Conservation (phyloP, 2,888 invertebrate genomes). For the Alcis repandata region DNA sequence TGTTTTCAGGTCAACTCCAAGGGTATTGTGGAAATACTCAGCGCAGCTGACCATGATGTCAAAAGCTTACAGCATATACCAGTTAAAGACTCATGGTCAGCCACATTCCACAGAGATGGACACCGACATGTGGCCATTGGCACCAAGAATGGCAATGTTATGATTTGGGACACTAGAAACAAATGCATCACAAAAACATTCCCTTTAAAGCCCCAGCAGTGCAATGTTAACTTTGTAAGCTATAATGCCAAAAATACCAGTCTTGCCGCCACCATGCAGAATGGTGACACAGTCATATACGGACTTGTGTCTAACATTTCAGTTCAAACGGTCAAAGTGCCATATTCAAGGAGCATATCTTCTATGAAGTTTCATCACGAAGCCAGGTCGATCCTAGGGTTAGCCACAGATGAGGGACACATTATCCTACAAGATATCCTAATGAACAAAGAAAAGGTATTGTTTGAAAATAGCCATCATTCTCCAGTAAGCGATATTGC, state of each 20-base stretch:
- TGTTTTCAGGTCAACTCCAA: conserved; percentile 78
- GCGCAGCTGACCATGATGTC: conserved; percentile 75
- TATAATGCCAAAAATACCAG: conserved; percentile 82
- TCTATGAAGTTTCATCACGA: conserved; percentile 83
- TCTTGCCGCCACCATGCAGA: conserved; percentile 79
- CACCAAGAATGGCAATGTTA: conserved; percentile 77
- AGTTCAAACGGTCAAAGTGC: conserved; percentile 74
- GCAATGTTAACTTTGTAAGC: conserved; percentile 74
- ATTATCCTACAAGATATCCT: conserved; percentile 77
- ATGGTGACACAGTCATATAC: conserved; percentile 82
- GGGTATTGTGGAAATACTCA: conserved; percentile 78
- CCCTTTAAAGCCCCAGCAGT: conserved; percentile 72
- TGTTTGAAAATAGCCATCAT: conserved; percentile 83
- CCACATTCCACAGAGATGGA: conserved; percentile 79
- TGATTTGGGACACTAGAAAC: conserved; percentile 83
- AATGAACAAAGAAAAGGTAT: conserved; percentile 79
- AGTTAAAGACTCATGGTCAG: conserved; percentile 79
- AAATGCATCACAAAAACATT: conserved; percentile 80
- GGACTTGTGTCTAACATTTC: conserved; percentile 83
- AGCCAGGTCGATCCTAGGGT: conserved; percentile 73
- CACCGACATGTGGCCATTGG: conserved; percentile 80
- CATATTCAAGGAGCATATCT: conserved; percentile 77
- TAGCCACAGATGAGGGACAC: conserved; percentile 85
- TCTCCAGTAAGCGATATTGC: conserved; percentile 86
- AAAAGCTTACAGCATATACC: conserved; percentile 80